Conservation (phyloP, 2,888 invertebrate species). For the Odontocerum albicorne region DNA sequence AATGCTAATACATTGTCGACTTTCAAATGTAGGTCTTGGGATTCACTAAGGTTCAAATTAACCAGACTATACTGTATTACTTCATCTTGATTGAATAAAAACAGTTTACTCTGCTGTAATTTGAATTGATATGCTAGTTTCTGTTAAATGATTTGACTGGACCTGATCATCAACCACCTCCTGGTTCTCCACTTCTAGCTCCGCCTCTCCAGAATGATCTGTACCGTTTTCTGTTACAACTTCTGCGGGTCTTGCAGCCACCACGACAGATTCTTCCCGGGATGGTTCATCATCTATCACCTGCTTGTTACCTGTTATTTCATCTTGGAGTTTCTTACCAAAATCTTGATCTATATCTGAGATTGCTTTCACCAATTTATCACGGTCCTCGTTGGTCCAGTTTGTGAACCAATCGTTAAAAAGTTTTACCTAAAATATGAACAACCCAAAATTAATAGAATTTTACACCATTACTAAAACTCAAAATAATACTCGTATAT, state of each 20-base stretch:
- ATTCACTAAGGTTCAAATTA: too few relatives aligned
- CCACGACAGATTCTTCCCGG: constrained; percentile 12
- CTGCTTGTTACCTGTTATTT: constrained; percentile 47
- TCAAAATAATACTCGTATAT: too few relatives aligned
- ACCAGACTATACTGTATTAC: too few relatives aligned
- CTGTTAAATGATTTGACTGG: constrained; percentile 6
- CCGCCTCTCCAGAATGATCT: constrained; percentile 2
- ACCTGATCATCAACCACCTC: constrained; percentile 29
- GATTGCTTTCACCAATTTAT: constrained; percentile 67
- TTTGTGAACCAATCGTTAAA: constrained; percentile 83
- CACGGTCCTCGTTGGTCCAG: constrained; percentile 75
- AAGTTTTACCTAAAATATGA: constrained; percentile 65
- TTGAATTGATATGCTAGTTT: constrained; percentile 29
- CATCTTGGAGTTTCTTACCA: constrained; percentile 66
- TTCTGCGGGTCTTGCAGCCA: constrained; percentile 2
- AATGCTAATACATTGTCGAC: too few relatives aligned
- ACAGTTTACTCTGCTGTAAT: constrained; percentile 28
- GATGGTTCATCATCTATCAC: constrained; percentile 28
- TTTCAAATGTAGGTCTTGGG: too few relatives aligned
- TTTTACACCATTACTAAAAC: too few relatives aligned
- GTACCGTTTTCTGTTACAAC: constrained; percentile 22
- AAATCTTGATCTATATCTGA: constrained; percentile 73
- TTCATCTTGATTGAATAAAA: background rate
- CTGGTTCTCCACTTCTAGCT: constrained; percentile 31
- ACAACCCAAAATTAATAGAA: too few relatives aligned